Evolutionary conservation across 2,797 vertebrate genomes (phyloP), one percentile per base, ranked within the genome.

Genomic region (Megaceryle alcyon): DNA sequence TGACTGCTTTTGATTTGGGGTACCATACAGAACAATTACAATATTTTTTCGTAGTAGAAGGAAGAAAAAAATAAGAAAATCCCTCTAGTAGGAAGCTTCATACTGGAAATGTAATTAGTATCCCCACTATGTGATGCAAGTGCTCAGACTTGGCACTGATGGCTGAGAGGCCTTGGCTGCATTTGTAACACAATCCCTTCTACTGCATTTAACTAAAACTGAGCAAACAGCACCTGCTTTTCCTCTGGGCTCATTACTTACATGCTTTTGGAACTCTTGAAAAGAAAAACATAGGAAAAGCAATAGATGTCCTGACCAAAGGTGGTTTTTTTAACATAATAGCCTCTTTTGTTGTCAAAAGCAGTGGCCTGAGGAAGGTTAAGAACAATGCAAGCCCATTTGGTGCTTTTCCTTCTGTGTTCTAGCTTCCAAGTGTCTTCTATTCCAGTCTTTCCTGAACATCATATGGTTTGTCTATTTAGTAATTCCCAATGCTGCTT

Each of bases 361-460:
- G 91, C 72, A 94, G 91, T 60, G 94, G 75, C 17, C 8, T 75
- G 41, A 87, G 82, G 76, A 94, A 96, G 66, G 31, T 25, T 41
- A 87, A 87, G 79, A 92, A 94, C 65, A 94, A 61, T 94, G 25
- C 26, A 57, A 78, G 33, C 9, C 35, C 25, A 25, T 71, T 65
- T 83, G 53, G 41, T 86, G 71, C 31, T 86, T 77, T 92, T 73
- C 65, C 78, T 64, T 78, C 39, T 92, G n/a, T 83, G 11, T 79
- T 86, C 66, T 73, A 61, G 48, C 37, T 92, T 94, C 53, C 59
- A 46, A 75, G 54, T 78, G 71, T 94, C 85, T 77, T 91, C 82
- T 94, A 9, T 94, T 94, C 87, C 53, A 78, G 65, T 61, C 65
- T 94, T 96, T 96, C 92, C 92, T 86, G 91, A 69, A 65, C 37